Conservation (phyloP, 2,797 vertebrate species). For the Coendou prehensilis region DNA sequence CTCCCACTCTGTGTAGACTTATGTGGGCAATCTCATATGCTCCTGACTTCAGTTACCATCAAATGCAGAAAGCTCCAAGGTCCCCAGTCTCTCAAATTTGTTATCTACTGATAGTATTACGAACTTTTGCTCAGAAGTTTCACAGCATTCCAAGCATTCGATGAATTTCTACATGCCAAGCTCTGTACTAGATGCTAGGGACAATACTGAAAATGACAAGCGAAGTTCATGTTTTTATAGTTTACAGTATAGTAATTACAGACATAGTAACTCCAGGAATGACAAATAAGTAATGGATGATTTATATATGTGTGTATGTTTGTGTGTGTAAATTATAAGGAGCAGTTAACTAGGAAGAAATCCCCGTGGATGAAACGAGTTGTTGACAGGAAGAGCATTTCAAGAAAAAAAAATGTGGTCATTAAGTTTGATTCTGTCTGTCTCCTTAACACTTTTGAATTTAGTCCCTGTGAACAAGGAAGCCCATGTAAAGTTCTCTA, state of each 20-base stretch:
- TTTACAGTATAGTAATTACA: neutral
- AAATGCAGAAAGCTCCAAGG: neutral
- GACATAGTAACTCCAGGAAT: neutral
- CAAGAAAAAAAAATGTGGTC: neutral
- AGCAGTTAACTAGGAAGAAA: neutral
- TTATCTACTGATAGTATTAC: neutral
- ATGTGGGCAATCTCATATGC: neutral
- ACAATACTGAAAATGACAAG: neutral
- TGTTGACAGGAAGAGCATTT: neutral
- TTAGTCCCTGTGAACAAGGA: neutral
- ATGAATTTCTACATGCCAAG: neutral
- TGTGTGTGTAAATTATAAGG: neutral
- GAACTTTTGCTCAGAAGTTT: neutral
- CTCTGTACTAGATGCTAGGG: neutral
- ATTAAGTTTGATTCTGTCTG: slow-evolving; percentile 15
- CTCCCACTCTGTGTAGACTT: neutral
- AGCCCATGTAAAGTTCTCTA: neutral
- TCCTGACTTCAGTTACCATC: neutral
- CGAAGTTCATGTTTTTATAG: neutral
- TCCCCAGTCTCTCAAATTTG: neutral
- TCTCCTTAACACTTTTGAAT: slow-evolving; percentile 7
- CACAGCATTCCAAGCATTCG: neutral
- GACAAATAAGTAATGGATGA: neutral
- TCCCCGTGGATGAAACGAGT: neutral
- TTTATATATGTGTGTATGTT: no score